Base-by-base conservation (phyloP, 2,113 vertebrate genomes). In the Centropus bengalensis region DNA sequence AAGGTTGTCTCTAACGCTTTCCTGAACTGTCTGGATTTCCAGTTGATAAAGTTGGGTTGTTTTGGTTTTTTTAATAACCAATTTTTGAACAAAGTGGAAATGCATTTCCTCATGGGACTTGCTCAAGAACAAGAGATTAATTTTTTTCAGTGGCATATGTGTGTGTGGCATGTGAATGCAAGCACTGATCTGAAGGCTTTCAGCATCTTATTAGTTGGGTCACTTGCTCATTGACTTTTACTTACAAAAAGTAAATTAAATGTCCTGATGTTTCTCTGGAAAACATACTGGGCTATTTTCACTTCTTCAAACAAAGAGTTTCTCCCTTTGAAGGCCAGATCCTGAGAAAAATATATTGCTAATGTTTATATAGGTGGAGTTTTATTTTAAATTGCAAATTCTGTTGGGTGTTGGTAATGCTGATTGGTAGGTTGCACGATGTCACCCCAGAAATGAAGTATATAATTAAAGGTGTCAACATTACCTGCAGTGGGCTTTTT, bases 391-490 rank as follows among this genome's bases (percentile, higher is more conserved):
- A 80, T 55, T 88, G 75, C 45, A 62, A 22, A 14, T 70, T 86
- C 47, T 67, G 13, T 18, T 73, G 49, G 13, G 27, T 87, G 33
- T 52, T 82, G 28, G 5, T 51, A 86, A 62, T 60, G 47, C 14
- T 47, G 58, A 64, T 47, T 77, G 64, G 40, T 63, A 59, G 88
- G 51, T 73, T 79, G 60, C 62, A 70, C 73, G 47, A 81, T 70
- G 18, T 89, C 27, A 12, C 66, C 68, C 8, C 18, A 76, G 74
- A 81, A 76, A 86, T 89, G 71, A 64, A 45, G 14, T 56, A 12
- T 87, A 14, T 78, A 91, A 90, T 93, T 89, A 93, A 91, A 87
- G 60, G 10, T 69, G 52, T 86, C 58, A 69, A 28, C 56, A 30
- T 49, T 66, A 62, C 33, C 47, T 81, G 47, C 40, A 66, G 42